Evolutionary conservation across 2,888 invertebrate genomes (phyloP), one percentile per base, ranked within the genome.

Genomic region (Gari tellinella): DNA sequence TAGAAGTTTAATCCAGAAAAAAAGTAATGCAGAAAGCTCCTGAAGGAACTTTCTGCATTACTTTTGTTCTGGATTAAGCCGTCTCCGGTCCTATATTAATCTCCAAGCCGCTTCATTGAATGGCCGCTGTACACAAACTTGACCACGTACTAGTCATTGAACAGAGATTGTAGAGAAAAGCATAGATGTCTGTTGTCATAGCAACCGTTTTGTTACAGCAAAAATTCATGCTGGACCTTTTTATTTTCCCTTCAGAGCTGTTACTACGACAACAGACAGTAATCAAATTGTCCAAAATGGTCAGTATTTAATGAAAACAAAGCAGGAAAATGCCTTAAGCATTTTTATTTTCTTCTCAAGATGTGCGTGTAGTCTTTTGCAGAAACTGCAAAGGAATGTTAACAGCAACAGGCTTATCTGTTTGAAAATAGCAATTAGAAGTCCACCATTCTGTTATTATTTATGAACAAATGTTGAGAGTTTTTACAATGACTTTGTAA

Each of bases 381-480:
- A 49, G 48, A 25, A 45, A 17, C 43, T 17, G n/a, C n/a, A 43
- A 19, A 14, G 5, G n/a, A 43, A 19, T 40, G 19, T 43, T 4
- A 41, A 45, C 45, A 48, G 31, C 31, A 4, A 10, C 4, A 31
- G 4, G 31, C 31, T 31, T 31, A 31, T n/a, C 31, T 31, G 10
- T 31, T 31, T 31, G 31, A 7, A n/a, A 31, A 31, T 31, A 53
- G 40, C 49, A 21, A 43, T 19, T 17, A 21, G 21, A 52, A 65
- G 74, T 68, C 74, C 74, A 69, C 64, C 68, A 56, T 62, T 41
- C 10, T 60, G 61, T 72, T 64, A 43, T 21, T 74, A 74, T 74
- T 69, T 74, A 74, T 74, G 69, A 73, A 69, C 74, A 74, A 69
- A 74, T 49, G 60, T 65, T 69, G 57, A 60, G 15, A 40, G 60